Percentiles rank a stretch among this genome's conserved stretches.
Conservation (phyloP, 2,888 invertebrate species). For the Notodonta dromedarius region DNA sequence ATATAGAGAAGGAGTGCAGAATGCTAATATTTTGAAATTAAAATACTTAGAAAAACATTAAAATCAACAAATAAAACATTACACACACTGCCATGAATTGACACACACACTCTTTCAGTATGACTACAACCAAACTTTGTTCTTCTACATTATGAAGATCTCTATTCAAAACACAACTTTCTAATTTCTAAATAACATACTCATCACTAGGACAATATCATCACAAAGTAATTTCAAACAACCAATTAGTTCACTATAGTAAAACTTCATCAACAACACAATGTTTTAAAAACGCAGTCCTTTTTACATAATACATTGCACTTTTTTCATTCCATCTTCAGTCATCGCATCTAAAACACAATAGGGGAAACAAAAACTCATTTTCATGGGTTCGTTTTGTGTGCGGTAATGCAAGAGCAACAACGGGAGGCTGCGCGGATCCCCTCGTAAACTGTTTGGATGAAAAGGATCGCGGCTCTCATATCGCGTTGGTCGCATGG, state of each 20-base stretch:
- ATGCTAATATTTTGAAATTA: no score
- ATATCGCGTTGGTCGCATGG: constrained; percentile 52
- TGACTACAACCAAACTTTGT: no score
- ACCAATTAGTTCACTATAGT: background rate
- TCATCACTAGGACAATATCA: no score
- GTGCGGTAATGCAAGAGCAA: constrained; percentile 68
- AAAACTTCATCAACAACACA: background rate
- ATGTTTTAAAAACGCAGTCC: constrained; percentile 18
- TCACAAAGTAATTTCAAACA: no score
- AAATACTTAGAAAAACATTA: no score
- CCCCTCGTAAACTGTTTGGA: constrained; percentile 63
- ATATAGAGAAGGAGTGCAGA: no score
- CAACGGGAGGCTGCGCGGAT: constrained; percentile 52
- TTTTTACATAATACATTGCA: constrained; percentile 22
- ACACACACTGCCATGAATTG: no score
- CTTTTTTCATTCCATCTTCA: constrained; percentile 37
- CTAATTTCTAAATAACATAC: no score
- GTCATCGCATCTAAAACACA: constrained; percentile 46
- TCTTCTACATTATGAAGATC: no score
- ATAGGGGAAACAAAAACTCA: constrained; percentile 59
- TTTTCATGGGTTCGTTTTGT: constrained; percentile 61
- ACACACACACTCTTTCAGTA: no score
- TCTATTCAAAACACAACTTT: no score
- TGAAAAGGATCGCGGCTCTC: constrained; percentile 50
- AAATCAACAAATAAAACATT: no score